Evolutionary conservation across 2,113 vertebrate species (phyloP), one percentile per base, ranked within the genome.

Genomic region (Microcebus jonahi): DNA sequence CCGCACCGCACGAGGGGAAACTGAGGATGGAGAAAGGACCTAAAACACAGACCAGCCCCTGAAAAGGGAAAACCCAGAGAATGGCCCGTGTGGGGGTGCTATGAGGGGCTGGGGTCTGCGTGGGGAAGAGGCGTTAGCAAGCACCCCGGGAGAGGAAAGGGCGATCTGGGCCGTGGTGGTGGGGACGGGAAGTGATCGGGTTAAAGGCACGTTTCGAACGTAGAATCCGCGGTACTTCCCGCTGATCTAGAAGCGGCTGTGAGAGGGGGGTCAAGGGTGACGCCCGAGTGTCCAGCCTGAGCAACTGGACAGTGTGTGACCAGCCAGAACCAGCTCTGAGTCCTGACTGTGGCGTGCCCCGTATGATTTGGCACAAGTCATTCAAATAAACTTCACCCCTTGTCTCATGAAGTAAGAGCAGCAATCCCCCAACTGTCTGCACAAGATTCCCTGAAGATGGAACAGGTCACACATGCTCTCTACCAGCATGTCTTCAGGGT

Each of bases 111-210:
- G 7, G 4, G 21, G 34, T 1, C 4, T 27, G 23, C 13, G 10
- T 17, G 1, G 34, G 53, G 25, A 55, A 23, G 39, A 53, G 48
- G 17, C 6, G 0, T 25, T 6, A 21, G 29, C 10, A 7, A 0
- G 48, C 42, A 73, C 5, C 70, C 10, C 1, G 14, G 27, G 34
- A 67, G 17, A 79, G 88, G 39, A 68, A 61, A 29, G 0, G 1
- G 34, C 57, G 45, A 7, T 65, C n/a, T 82, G 59, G 53, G 55
- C 13, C 14, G 0, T 1, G 31, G 18, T 18, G 42, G 79, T 3
- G 25, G 77, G 14, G 9, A 25, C 21, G n/a, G 70, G 68, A 75
- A 3, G 13, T 0, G 23, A 61, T 63, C 45, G 3, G 31, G 17
- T 75, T 65, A 53, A 65, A 29, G 55, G 27, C 18, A 0, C 13